phyloP scores from a whole-genome alignment of 2,797 vertebrate genomes.

The Siniperca obscura region DNA sequence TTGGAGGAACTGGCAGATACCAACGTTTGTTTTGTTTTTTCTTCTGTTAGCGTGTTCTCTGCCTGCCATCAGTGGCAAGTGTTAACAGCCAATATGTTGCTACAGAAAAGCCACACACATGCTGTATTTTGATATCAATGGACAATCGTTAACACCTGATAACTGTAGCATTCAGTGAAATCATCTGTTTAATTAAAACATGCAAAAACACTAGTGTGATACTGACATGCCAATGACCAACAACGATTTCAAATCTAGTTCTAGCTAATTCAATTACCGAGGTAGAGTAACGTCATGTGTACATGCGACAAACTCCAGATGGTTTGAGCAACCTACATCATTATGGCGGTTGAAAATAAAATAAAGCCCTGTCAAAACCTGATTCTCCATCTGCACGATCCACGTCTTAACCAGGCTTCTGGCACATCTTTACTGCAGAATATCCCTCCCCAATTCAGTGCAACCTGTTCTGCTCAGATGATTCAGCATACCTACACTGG shows the following conservation, averaged over 20 bases:
- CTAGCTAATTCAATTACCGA: conserved; percentile 14
- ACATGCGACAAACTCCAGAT: conserved; percentile 51
- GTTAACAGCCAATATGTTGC: conserved; percentile 12
- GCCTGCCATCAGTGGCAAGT: neutral
- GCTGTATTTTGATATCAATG: conserved; percentile 4
- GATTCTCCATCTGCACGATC: conserved; percentile 61
- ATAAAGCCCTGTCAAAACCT: conserved; percentile 49
- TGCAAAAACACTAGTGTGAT: neutral
- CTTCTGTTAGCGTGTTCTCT: neutral
- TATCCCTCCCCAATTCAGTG: conserved; percentile 47
- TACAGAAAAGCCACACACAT: neutral
- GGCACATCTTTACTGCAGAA: conserved; percentile 40
- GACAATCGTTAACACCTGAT: conserved; percentile 11
- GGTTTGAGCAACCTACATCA: conserved; percentile 44
- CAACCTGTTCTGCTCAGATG: conserved; percentile 60
- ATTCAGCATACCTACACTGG: conserved; percentile 51
- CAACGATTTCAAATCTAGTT: conserved; percentile 1
- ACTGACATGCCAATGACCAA: conserved; percentile 10
- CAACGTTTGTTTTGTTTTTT: neutral
- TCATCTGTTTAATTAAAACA: conserved; percentile 5
- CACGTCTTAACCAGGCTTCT: conserved; percentile 45
- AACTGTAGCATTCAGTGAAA: neutral
- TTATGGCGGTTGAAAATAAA: conserved; percentile 46
- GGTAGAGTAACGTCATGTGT: conserved; percentile 15
- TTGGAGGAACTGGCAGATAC: neutral